Evolutionary conservation across 2,888 invertebrate genomes (phyloP).

Genomic region (Stenurella melanura): DNA sequence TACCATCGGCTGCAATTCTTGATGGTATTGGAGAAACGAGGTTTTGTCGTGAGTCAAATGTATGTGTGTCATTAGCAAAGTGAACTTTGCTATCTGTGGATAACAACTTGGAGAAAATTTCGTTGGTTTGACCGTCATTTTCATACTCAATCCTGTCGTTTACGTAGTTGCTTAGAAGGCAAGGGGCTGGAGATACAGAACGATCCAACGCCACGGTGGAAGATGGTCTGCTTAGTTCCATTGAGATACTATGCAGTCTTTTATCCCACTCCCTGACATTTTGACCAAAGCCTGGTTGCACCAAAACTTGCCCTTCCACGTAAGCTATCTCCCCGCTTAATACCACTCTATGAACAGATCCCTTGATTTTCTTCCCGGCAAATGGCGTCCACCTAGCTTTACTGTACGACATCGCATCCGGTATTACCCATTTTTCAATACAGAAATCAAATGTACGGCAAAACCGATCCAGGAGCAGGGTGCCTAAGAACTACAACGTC

Average conservation of each 20-base stretch:
- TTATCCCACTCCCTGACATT: constrained; percentile 86
- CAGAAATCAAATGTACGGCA: no score
- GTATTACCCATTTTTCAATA: constrained; percentile 95
- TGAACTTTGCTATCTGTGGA: constrained; percentile 74
- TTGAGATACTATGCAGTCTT: constrained; percentile 62
- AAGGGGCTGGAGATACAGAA: constrained; percentile 70
- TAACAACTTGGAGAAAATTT: constrained; percentile 74
- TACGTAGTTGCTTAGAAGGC: constrained; percentile 12
- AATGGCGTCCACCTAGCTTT: constrained; percentile 99
- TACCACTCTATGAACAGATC: constrained; percentile 94
- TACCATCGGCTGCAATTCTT: constrained; percentile 65
- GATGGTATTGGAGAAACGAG: constrained; percentile 63
- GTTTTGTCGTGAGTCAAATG: constrained; percentile 34
- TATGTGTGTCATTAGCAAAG: constrained; percentile 71
- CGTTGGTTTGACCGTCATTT: constrained; percentile 76
- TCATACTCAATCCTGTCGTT: constrained; percentile 62
- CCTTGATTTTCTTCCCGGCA: constrained; percentile 83
- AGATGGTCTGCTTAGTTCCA: constrained; percentile 73
- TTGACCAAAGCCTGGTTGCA: constrained; percentile 90
- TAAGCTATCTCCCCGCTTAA: constrained; percentile 96
- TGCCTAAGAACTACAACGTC: constrained; percentile 96
- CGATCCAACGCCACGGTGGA: constrained; percentile 74
- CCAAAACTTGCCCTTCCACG: constrained; percentile 93
- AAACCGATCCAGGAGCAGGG: constrained; percentile 92
- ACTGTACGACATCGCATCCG: constrained; percentile 86